A percentile compares a stretch with the other conserved stretches of the same genome.
phyloP scores from a whole-genome alignment of 2,797 vertebrate species.

The Microcaecilia unicolor region DNA sequence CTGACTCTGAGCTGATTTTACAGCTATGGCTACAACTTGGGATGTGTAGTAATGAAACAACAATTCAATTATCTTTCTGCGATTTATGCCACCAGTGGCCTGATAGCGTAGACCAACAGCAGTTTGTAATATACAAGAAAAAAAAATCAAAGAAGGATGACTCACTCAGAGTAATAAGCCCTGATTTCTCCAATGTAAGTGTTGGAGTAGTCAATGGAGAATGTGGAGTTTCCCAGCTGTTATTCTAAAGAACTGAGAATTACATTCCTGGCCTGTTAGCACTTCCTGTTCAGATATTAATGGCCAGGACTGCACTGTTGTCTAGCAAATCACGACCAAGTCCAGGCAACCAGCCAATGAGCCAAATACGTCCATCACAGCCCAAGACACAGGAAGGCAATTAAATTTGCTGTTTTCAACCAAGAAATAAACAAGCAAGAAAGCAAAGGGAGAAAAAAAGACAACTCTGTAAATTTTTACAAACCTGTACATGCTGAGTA shows the following conservation, averaged over 20 bases:
- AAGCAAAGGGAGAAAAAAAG: neutral
- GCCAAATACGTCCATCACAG: neutral
- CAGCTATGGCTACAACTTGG: too few species aligned
- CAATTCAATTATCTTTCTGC: too few species aligned
- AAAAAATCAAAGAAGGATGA: too few species aligned
- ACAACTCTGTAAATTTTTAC: too few species aligned
- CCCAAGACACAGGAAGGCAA: neutral
- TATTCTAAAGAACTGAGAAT: slow-evolving; percentile 29
- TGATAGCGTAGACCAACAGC: too few species aligned
- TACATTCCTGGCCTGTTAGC: slow-evolving; percentile 22
- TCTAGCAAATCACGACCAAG: neutral
- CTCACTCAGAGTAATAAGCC: too few species aligned
- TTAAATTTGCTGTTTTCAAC: slow-evolving; percentile 12
- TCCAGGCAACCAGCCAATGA: neutral
- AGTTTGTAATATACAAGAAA: too few species aligned
- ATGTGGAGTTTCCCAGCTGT: too few species aligned
- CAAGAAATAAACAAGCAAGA: slow-evolving; percentile 14
- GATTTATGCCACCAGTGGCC: too few species aligned
- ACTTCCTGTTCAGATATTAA: slow-evolving; percentile 24
- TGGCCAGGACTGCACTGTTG: slow-evolving; percentile 19
- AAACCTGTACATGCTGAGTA: too few species aligned
- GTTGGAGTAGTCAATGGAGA: slow-evolving; percentile 10
- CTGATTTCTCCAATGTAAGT: neutral
- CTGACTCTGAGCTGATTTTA: too few species aligned
- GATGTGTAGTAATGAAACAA: too few species aligned